A percentile compares a stretch with the other conserved stretches of the same genome.
Conservation (phyloP, 2,113 vertebrate genomes). For the Pithys albifrons region DNA sequence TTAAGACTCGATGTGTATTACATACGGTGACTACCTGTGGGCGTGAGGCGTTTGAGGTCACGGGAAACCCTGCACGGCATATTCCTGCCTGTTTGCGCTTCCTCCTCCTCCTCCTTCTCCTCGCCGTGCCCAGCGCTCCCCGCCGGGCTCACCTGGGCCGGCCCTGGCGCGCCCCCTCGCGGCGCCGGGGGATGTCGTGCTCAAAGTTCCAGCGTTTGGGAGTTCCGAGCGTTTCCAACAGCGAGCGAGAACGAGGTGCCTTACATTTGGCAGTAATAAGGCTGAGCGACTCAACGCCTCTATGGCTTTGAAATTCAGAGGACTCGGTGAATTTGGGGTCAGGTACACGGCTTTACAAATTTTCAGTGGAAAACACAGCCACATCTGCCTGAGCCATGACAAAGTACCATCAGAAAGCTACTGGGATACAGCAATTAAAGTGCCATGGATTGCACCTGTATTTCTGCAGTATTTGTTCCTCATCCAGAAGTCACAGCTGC, state of each 20-base stretch:
- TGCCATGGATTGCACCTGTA: too few relatives aligned
- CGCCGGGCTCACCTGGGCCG: not conserved
- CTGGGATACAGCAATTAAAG: not conserved
- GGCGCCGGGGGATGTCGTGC: accelerated
- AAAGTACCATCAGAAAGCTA: not conserved
- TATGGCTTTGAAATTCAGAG: not conserved
- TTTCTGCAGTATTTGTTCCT: not conserved
- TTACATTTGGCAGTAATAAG: accelerated
- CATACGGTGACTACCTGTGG: not conserved
- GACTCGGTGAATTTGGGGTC: accelerated
- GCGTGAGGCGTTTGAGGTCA: not conserved
- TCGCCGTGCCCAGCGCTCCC: too few relatives aligned
- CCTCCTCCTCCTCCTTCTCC: not conserved
- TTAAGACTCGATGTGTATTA: accelerated
- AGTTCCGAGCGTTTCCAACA: accelerated
- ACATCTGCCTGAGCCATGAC: not conserved
- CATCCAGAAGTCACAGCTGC: not conserved
- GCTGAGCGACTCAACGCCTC: accelerated
- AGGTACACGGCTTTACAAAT: not conserved
- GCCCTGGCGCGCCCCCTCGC: not conserved
- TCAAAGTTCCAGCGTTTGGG: accelerated
- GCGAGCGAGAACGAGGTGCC: accelerated
- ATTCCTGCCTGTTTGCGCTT: accelerated
- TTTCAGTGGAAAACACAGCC: not conserved
- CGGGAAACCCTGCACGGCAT: accelerated